phyloP scores from a whole-genome alignment of 2,888 invertebrate species.

The Megalurothrips usitatus region DNA sequence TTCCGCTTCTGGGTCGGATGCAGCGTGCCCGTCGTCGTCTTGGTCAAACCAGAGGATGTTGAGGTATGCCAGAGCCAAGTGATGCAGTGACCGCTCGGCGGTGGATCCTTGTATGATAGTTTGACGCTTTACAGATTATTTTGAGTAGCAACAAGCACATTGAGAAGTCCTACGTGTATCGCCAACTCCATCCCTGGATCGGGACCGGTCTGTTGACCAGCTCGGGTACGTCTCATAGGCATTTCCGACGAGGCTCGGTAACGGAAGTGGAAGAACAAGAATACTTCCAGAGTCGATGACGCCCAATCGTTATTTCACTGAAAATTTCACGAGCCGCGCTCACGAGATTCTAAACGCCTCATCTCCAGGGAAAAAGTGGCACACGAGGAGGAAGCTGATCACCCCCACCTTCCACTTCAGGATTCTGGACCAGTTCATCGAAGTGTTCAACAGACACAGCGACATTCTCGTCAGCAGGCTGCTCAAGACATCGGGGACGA shows the following conservation, averaged over 20 bases:
- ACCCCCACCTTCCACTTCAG: background rate
- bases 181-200: background rate
- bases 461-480: background rate
- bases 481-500: background rate
- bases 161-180: background rate
- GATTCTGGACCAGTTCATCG: background rate
- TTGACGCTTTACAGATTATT: background rate
- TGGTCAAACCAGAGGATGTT: too few species aligned
- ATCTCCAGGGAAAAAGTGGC: background rate
- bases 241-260: background rate
- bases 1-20: too few species aligned
- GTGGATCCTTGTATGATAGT: too few species aligned
- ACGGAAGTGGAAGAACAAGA: too few species aligned
- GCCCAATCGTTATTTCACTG: too few species aligned
- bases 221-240: background rate
- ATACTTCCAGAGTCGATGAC: background rate
- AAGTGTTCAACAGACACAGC: background rate
- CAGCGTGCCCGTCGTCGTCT: too few species aligned
- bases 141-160: constrained; percentile 12
- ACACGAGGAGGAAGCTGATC: background rate
- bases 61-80: too few species aligned
- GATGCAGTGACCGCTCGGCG: too few species aligned
- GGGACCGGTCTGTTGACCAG: background rate
- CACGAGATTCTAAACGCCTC: too few species aligned
- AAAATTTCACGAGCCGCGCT: too few species aligned